Base-by-base conservation (phyloP, 2,113 vertebrate species). In the Callipepla californica region DNA sequence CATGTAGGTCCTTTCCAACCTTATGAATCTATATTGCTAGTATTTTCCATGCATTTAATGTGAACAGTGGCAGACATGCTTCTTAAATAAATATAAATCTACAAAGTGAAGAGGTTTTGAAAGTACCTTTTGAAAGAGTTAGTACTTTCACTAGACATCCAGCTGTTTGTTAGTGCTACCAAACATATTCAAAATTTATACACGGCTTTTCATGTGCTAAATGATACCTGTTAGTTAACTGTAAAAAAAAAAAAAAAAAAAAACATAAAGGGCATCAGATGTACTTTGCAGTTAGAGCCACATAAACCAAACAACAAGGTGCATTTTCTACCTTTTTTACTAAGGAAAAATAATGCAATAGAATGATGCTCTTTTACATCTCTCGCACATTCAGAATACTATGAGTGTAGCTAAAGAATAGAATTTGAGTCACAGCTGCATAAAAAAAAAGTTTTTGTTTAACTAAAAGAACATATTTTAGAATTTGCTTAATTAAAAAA, bases 21-120 rank as follows among this genome's bases (percentile, higher is more conserved):
- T n/a, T n/a, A n/a, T n/a, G n/a, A n/a, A n/a, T n/a, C n/a, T n/a
- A n/a, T 95, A 86, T 85, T 87, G 89, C 80, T 93, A 77, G 51
- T 58, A 79, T 86, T 96, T 97, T 94, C 88, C 51, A 87, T 88
- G 34, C 76, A 92, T n/a, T 90, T 82, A 38, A 79, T 92, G 89
- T 93, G 32, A 76, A 75, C 42, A 38, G 80, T 94, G 85, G 30
- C 25, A 96, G 87, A 87, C 76, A 36, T 84, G 47, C 55, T 51
- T 72, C 89, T 87, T 82, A 95, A 97, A 94, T 91, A 96, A 82
- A 92, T 72, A 36, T 8, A n/a, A 59, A 69, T 9, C 18, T 81
- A 76, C 59, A 69, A 81, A 62, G 85, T 94, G 28, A 77, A 93
- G 22, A 5, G 26, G 32, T 87, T 91, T 87, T 76, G 89, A 89